Evolutionary conservation across 2,888 invertebrate genomes (phyloP), one percentile per base, ranked within the genome.

Genomic region (Choristoneura rosaceana): DNA sequence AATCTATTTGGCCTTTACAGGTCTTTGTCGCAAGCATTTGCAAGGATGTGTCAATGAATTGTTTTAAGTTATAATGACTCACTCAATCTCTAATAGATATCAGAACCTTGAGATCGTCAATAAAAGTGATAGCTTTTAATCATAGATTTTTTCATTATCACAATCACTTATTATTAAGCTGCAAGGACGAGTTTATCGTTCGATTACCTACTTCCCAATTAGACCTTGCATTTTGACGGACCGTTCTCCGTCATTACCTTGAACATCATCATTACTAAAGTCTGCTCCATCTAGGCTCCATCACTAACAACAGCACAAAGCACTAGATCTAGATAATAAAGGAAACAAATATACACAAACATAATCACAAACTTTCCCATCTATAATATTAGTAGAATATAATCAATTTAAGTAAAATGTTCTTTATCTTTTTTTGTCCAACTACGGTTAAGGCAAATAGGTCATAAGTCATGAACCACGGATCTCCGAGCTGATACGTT

Each of bases 401-500:
- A 17, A 25, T 10, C 9, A 17, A 10, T 41, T 15, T 4, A 3
- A 15, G 33, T 10, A 15, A 12, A 25, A 17, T 10, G 12, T 14
- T 10, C 2, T 14, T 43, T 25, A 10, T 45, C 8, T 14, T 25
- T 12, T 55, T 52, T 62, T 9, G 7, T 5, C 5, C 17, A 12
- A 43, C 17, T 61, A 55, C 8, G 41, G 9, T n/a, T 33, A 52
- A 50, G 34, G 15, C 52, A 71, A 62, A 74, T 68, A 73, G 71
- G 60, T 66, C 69, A 73, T 67, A 69, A 55, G 25, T 55, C 55
- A 55, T 55, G 55, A 71, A 74, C 71, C 75, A 67, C 55, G 70
- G 71, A 78, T 75, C 69, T 69, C 63, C 2, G 17, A 8, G 15
- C n/a, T 25, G 63, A 73, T 68, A 43, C 38, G 63, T 73, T 73